Base-by-base conservation (phyloP, 2,888 invertebrate species). In the Heliconius ethilla region DNA sequence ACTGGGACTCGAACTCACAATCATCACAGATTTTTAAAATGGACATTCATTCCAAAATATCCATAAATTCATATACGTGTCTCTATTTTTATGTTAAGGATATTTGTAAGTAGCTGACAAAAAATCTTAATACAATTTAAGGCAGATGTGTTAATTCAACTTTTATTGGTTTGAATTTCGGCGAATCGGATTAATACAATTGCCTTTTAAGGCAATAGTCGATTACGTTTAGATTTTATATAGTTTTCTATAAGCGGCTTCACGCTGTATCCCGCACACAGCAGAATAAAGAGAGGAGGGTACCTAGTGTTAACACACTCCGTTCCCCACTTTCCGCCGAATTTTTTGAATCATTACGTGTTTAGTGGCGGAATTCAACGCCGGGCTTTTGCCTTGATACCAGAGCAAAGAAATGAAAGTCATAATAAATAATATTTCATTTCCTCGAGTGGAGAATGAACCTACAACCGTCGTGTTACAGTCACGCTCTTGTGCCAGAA, bases 21-120 rank as follows among this genome's bases (percentile, higher is more conserved):
- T 2, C 18, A 18, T 63, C 11, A 15, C 5, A 13, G 5, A 6
- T 59, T n/a, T 59, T 63, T 18, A 63, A 63, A 63, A 15, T 40
- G 15, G 25, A 3, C 9, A 69, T 40, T 25, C 45, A 45, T 37
- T 37, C 3, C 22, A 22, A n/a, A 15, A 29, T 59, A 66, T 25
- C 6, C 40, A 51, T 25, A 72, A 59, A 27, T 0, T 79, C 15
- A 33, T 33, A 33, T 3, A 81, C 89, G 88, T 89, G 89, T 79
- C 82, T 80, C 78, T 82, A 82, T 81, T 81, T 78, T 18, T 40
- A 76, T 80, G 80, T 82, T 76, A 55, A 75, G 83, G 89, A 87
- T 88, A 81, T 85, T 83, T 82, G 80, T 84, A 84, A 85, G 76
- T 59, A 72, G 13, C 80, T 83, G 78, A 51, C 80, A 82, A 83